Evolutionary conservation across 2,888 invertebrate species (phyloP), one percentile per base, ranked within the genome.

Genomic region (Leptogaster cylindrica): DNA sequence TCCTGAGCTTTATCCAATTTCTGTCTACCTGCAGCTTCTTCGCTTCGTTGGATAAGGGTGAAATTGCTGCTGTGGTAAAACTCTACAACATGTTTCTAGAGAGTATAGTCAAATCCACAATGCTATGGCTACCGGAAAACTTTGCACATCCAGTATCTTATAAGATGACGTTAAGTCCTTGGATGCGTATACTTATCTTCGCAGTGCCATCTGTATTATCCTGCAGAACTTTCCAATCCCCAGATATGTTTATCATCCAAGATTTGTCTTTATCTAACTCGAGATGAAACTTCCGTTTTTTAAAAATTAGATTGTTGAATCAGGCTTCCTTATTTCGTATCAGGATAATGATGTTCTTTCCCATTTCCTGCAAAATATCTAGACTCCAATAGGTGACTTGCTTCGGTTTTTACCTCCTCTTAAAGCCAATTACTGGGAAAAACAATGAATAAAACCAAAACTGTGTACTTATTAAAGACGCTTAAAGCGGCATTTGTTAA

Each of bases 1-100:
- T 66, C 66, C 64, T 66, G 66, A 66, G 66, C 63, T 68, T 66
- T 68, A 68, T 68, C 68, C 66, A 68, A 68, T 68, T 68, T 68
- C 66, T 63, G 66, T 68, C 52, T 68, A 66, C 68, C 64, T 66
- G 68, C 63, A 68, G 28, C 58, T 66, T 28, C 46, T 63, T 28
- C 25, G 63, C 39, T 63, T 31, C 46, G 66, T 31, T 36, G 51
- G 41, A n/a, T n/a, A 61, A 55, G 66, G 51, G 65, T 69, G 58
- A 61, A 69, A 67, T 69, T 65, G 67, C 65, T 69, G 65, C 65
- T 69, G 44, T 67, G 61, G 69, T 44, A 69, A 69, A 69, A 65
- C 69, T 65, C 48, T 58, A 33, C 64, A 68, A 69, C 68, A 63
- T 66, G 66, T 64, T 66, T 66, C 39, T 33, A 55, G 63, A 55